Evolutionary conservation across 2,113 vertebrate species (phyloP).

Genomic region (Gnathonemus echidnorhynchus): DNA sequence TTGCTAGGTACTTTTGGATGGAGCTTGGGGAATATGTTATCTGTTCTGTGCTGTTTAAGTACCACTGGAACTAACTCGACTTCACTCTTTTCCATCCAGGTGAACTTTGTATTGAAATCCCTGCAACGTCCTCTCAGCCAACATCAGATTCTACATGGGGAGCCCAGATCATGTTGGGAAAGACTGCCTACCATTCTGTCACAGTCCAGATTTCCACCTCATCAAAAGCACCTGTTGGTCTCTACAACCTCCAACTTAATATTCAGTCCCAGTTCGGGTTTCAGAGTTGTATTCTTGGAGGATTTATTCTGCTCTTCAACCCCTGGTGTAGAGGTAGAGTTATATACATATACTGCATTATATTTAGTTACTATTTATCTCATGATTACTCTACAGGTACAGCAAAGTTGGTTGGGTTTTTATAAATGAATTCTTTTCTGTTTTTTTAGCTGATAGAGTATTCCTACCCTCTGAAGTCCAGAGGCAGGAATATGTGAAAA

Average conservation of each 20-base stretch:
- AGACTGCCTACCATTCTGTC: not conserved
- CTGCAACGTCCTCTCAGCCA: slow-evolving; percentile 33
- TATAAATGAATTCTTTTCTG: not conserved
- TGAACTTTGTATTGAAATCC: slow-evolving; percentile 30
- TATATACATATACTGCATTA: not conserved
- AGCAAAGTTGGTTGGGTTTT: not conserved
- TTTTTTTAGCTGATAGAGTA: slow-evolving; percentile 53
- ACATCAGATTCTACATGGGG: slow-evolving; percentile 34
- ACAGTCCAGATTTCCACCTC: slow-evolving; percentile 47
- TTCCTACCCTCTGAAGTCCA: slow-evolving; percentile 51
- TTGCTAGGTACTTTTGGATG: slow-evolving; percentile 43
- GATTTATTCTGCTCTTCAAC: slow-evolving; percentile 57
- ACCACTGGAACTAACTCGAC: not conserved
- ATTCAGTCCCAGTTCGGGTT: not conserved
- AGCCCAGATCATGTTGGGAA: slow-evolving; percentile 34
- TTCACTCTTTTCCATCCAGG: slow-evolving; percentile 35
- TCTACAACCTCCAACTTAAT: slow-evolving; percentile 44
- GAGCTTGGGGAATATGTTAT: not conserved
- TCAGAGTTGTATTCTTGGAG: not conserved
- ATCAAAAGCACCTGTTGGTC: slow-evolving; percentile 46
- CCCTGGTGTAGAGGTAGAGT: slow-evolving; percentile 60
- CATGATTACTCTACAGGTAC: not conserved
- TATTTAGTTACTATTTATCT: not conserved
- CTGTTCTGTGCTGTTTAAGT: not conserved
- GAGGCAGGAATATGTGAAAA: slow-evolving; percentile 58